phyloP scores from a whole-genome alignment of 2,888 invertebrate species.

The Chrysina gloriosa region DNA sequence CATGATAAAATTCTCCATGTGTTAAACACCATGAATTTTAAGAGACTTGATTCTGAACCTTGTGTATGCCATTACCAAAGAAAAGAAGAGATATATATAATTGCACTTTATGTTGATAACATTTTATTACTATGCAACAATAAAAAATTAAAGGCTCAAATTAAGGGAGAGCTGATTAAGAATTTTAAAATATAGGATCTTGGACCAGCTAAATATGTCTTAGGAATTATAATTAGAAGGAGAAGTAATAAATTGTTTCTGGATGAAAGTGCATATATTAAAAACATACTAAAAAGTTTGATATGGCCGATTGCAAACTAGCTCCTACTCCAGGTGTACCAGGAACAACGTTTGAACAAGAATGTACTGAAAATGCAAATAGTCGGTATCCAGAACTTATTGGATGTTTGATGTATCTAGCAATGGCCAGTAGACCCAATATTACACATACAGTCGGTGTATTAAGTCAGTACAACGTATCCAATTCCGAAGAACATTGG shows the following conservation, averaged over 20 bases:
- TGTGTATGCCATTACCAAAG: slow-evolving; percentile 46
- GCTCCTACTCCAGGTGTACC: slow-evolving; percentile 48
- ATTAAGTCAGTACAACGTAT: slow-evolving; percentile 45
- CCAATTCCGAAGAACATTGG: slow-evolving; percentile 42
- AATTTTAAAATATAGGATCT: slow-evolving; percentile 46
- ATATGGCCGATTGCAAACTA: slow-evolving; percentile 52
- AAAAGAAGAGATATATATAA: slow-evolving; percentile 47
- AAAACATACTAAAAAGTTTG: slow-evolving; percentile 49
- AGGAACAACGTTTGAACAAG: slow-evolving; percentile 38
- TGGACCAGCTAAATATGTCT: slow-evolving; percentile 46
- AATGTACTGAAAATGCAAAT: slow-evolving; percentile 35
- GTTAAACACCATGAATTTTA: slow-evolving; percentile 43
- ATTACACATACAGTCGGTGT: slow-evolving; percentile 46
- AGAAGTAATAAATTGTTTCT: slow-evolving; percentile 39
- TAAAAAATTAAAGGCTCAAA: slow-evolving; percentile 31
- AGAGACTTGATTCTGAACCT: slow-evolving; percentile 45
- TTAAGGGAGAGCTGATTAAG: slow-evolving; percentile 43
- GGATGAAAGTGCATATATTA: slow-evolving; percentile 50
- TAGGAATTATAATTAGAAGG: slow-evolving; percentile 50
- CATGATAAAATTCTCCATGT: slow-evolving; percentile 44
- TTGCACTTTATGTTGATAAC: slow-evolving; percentile 51
- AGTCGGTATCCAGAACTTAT: slow-evolving; percentile 44
- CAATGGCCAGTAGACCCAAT: slow-evolving; percentile 45
- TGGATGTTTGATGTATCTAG: slow-evolving; percentile 45
- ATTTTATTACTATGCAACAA: slow-evolving; percentile 47